Evolutionary conservation across 1,140 invertebrate genomes (phyloP).

Genomic region (Bombus confusus): DNA sequence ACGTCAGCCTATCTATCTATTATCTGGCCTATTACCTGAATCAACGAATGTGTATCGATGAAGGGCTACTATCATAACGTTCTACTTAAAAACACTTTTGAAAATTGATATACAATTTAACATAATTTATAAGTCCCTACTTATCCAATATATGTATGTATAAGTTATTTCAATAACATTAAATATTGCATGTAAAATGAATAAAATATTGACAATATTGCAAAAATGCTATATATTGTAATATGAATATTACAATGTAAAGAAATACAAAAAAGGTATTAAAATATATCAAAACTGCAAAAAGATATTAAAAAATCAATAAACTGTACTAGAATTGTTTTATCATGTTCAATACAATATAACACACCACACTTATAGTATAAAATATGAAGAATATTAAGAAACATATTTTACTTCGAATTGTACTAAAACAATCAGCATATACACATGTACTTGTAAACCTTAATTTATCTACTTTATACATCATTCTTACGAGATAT

Average conservation of each 20-base stretch:
- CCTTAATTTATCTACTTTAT: no score
- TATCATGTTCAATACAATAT: no score
- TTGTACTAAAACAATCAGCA: no score
- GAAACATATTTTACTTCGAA: no score
- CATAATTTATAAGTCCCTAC: not conserved
- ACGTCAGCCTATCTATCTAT: no score
- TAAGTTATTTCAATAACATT: not conserved
- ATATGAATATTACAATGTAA: not conserved
- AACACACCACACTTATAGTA: no score
- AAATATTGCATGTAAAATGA: not conserved
- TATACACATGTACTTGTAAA: no score
- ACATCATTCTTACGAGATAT: not conserved
- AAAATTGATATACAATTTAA: not conserved
- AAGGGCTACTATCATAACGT: not conserved
- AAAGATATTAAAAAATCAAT: no score
- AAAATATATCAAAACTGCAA: no score
- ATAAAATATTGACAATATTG: not conserved
- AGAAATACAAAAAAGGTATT: not conserved
- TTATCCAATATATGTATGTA: not conserved
- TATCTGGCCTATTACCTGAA: slow-evolving; percentile 17
- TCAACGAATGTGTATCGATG: slow-evolving; percentile 37
- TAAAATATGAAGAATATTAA: no score
- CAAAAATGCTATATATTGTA: not conserved
- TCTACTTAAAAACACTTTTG: not conserved
- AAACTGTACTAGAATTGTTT: no score